Conservation (phyloP, 2,888 invertebrate genomes). For the Caenorhabditis sp. region DNA sequence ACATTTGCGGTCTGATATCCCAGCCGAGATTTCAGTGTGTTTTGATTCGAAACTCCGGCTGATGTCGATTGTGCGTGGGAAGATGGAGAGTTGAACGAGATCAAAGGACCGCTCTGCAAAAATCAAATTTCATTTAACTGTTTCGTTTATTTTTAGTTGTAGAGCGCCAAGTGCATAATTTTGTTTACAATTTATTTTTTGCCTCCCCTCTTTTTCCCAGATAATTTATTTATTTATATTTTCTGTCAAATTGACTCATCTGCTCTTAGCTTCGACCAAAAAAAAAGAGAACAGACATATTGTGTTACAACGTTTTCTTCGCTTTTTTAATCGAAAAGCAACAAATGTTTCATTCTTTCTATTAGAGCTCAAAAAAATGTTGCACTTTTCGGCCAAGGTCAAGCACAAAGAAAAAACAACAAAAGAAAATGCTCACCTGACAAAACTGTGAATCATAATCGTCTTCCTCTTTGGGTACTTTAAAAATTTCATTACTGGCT, state of each 20-base stretch:
- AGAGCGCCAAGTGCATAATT: no score
- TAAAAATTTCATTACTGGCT: constrained; percentile 30
- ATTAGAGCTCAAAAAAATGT: neutral
- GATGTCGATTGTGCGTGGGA: constrained; percentile 3
- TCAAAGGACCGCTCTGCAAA: constrained; percentile 33
- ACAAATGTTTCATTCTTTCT: neutral
- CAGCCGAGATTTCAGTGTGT: constrained; percentile 9
- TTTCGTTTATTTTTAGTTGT: neutral
- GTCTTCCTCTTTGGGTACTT: constrained; percentile 14
- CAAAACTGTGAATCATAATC: constrained; percentile 23
- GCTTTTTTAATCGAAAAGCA: neutral
- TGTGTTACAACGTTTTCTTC: neutral
- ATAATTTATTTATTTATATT: constrained; percentile 8
- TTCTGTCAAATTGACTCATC: constrained; percentile 10
- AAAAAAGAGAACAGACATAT: neutral
- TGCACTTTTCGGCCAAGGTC: neutral
- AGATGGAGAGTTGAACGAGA: constrained; percentile 18
- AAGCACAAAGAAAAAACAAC: constrained; percentile 7
- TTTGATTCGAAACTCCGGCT: constrained; percentile 1
- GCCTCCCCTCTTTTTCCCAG: neutral
- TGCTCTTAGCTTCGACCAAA: neutral
- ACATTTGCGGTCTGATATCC: constrained; percentile 12
- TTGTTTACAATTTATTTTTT: neutral
- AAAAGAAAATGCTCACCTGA: constrained; percentile 1
- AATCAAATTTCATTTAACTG: neutral